Evolutionary conservation across 2,113 vertebrate species (phyloP), one percentile per base, ranked within the genome.

Genomic region (Eurystomus gularis): DNA sequence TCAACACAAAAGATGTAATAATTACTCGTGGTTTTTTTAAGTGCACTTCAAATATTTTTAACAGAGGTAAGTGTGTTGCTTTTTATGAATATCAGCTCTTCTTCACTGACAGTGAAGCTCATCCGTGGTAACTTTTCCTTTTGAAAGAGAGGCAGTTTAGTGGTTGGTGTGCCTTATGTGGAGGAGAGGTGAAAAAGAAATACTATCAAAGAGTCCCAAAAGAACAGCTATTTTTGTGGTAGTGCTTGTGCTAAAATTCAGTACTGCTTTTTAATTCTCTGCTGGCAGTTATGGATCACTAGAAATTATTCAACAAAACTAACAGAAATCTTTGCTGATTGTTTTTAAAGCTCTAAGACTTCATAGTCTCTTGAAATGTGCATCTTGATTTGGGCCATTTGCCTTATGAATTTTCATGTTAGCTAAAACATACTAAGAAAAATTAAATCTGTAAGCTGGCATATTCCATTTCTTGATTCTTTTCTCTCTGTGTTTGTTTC

Each of bases 221-320:
- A 82, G 51, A 91, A 69, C 44, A 88, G 46, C 55, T 77, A 6
- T 4, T 70, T 94, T 85, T 75, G 35, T 57, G 35, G 7, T 31
- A 57, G 44, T 69, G 25, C 31, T 46, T 84, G 39, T 82, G 86
- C 84, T 85, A 54, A 91, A 93, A 79, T 76, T 82, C 66, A 78
- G 24, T 79, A 44, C 81, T 94, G 33, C 51, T 92, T 92, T 91
- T 61, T 93, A 76, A 76, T 93, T 95, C 28, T 64, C 29, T 94
- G 35, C 72, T 93, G 70, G 55, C 86, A 66, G 72, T 95, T 94
- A 62, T 21, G 79, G 69, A 76, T 87, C 84, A 86, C 76, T 62
- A 54, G 81, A 91, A 89, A 84, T 91, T 94, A 93, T 79, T 94
- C 40, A 72, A 1, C 5, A 10, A 89, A 82, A 80, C 39, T 58